Evolutionary conservation across 1,140 invertebrate genomes (phyloP).

Genomic region (Gerris buenoi): DNA sequence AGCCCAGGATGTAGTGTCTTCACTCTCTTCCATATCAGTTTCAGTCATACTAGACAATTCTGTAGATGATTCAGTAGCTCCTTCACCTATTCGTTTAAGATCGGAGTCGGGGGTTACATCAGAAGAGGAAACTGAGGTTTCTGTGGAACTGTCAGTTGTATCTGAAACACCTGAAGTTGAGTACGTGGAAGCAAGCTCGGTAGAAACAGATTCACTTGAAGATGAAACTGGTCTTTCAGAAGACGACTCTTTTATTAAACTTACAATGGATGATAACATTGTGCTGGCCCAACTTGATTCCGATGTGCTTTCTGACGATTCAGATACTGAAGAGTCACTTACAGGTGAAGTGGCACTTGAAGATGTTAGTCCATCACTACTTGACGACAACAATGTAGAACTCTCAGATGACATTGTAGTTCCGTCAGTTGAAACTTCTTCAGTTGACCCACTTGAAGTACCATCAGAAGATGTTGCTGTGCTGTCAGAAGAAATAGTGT

Average conservation of each 20-base stretch:
- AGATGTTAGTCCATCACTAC: conserved; percentile 15
- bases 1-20: not conserved
- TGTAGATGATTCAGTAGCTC: conserved; percentile 3
- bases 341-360: conserved; percentile 16
- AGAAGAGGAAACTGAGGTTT: not conserved
- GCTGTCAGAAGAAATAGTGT: conserved; percentile 1
- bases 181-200: not conserved
- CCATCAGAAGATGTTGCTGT: not conserved
- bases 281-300: conserved; percentile 4
- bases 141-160: not conserved
- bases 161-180: not conserved
- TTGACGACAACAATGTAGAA: not conserved
- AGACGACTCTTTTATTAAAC: conserved; percentile 4
- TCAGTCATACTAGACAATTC: not conserved
- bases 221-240: not conserved
- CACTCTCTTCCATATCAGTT: not conserved
- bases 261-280: not conserved
- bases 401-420: conserved; percentile 13
- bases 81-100: conserved; percentile 3
- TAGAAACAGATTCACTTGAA: not conserved
- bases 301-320: conserved; percentile 1
- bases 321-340: not conserved
- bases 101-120: not conserved
- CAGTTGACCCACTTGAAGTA: too few relatives aligned
- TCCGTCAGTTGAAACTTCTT: not conserved